Evolutionary conservation across 2,113 vertebrate species (phyloP).

Genomic region (Suricata suricatta): DNA sequence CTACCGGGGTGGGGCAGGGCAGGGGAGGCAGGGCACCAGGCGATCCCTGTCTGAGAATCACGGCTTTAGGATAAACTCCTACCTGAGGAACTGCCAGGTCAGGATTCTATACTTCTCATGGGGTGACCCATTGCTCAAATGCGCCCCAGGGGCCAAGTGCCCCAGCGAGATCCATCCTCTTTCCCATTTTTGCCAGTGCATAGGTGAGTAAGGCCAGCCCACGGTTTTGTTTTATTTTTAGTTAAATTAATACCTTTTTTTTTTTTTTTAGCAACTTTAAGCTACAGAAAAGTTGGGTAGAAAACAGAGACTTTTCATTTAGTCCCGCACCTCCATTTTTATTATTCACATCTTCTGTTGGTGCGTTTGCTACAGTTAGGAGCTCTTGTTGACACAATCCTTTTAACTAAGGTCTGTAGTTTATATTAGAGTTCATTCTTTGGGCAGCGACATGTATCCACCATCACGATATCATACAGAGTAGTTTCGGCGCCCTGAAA

Average conservation of each 20-base stretch:
- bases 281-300: not conserved
- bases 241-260: not conserved
- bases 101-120: not conserved
- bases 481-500: not conserved
- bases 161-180: not conserved
- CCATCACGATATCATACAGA: too few relatives aligned
- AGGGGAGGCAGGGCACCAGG: not conserved
- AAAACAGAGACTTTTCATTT: not conserved
- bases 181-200: not conserved
- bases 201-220: not conserved
- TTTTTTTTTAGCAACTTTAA: not conserved
- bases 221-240: not conserved
- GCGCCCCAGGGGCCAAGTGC: not conserved
- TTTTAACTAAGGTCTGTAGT: not conserved
- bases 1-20: rapidly evolving
- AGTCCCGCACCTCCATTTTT: not conserved
- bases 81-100: not conserved
- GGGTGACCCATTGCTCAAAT: not conserved
- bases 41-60: not conserved
- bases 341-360: not conserved
- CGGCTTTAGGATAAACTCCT: not conserved
- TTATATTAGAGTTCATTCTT: not conserved
- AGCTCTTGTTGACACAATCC: not conserved
- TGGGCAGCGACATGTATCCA: not conserved
- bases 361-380: not conserved